A percentile compares a stretch with the other conserved stretches of the same genome.
phyloP scores from a whole-genome alignment of 1,140 invertebrate genomes.

The Parapsyche elsis region DNA sequence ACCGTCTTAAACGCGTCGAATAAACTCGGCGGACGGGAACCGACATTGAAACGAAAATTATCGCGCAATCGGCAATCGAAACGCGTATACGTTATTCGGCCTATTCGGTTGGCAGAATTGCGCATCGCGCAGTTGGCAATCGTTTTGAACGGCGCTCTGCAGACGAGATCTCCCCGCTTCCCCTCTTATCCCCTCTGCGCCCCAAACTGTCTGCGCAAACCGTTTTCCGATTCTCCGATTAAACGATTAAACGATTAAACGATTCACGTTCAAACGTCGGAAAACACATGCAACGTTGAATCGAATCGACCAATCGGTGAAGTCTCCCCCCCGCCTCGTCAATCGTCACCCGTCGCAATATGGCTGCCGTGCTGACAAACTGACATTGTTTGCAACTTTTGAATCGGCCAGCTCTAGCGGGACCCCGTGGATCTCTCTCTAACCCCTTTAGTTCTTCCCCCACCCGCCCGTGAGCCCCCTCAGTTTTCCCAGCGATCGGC shows the following conservation, averaged over 20 bases:
- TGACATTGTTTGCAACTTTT: slow-evolving; percentile 65
- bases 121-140: slow-evolving; percentile 21
- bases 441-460: background rate
- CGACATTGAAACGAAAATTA: too few relatives aligned
- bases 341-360: slow-evolving; percentile 70
- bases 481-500: background rate
- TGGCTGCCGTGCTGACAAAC: slow-evolving; percentile 77
- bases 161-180: background rate
- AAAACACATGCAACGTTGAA: too few relatives aligned
- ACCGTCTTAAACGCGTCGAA: too few relatives aligned
- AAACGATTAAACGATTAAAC: too few relatives aligned
- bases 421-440: background rate
- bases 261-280: too few relatives aligned
- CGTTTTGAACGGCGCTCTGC: slow-evolving; percentile 32
- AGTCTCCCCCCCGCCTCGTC: background rate
- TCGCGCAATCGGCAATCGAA: too few relatives aligned
- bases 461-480: background rate
- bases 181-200: too few relatives aligned
- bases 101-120: background rate
- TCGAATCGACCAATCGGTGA: too few relatives aligned
- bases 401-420: background rate
- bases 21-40: too few relatives aligned
- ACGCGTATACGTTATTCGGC: too few relatives aligned
- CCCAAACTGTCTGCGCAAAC: too few relatives aligned
- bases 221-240: too few relatives aligned